Conservation (phyloP, 2,113 vertebrate species). For the Hypocryptadius cinnamomeus region DNA sequence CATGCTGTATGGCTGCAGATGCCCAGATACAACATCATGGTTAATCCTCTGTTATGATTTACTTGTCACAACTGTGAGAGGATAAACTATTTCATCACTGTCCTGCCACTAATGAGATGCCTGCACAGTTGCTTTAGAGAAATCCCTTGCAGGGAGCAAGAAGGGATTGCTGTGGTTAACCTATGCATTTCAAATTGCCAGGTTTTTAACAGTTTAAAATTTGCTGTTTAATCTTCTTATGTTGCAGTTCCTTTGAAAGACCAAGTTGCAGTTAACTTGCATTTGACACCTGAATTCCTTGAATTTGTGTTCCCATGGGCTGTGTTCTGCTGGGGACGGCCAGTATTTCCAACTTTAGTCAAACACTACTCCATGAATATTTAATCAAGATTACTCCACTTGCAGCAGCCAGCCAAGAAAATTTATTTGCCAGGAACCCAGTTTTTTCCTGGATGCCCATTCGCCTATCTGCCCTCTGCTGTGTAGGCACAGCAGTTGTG, state of each 20-base stretch:
- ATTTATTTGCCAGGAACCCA: background rate
- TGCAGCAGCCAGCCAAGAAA: background rate
- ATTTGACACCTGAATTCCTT: background rate
- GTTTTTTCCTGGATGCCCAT: background rate
- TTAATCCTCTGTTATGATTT: background rate
- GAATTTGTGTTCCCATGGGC: background rate
- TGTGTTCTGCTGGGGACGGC: background rate
- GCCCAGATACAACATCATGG: rapidly evolving
- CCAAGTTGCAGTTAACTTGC: background rate
- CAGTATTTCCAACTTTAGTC: background rate
- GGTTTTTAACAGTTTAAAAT: background rate
- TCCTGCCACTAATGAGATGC: background rate
- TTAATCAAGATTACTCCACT: background rate
- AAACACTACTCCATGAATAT: background rate
- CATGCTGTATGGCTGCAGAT: background rate
- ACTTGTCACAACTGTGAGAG: background rate
- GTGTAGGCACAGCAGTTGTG: background rate
- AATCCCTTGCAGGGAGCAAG: background rate
- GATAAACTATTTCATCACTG: background rate
- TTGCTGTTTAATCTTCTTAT: background rate
- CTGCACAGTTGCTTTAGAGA: background rate
- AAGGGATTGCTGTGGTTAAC: background rate
- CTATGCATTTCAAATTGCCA: background rate
- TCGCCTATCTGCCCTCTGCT: rapidly evolving
- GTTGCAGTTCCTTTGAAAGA: background rate